phyloP scores from a whole-genome alignment of 2,888 invertebrate species.

The Caradrina clavipalpis region DNA sequence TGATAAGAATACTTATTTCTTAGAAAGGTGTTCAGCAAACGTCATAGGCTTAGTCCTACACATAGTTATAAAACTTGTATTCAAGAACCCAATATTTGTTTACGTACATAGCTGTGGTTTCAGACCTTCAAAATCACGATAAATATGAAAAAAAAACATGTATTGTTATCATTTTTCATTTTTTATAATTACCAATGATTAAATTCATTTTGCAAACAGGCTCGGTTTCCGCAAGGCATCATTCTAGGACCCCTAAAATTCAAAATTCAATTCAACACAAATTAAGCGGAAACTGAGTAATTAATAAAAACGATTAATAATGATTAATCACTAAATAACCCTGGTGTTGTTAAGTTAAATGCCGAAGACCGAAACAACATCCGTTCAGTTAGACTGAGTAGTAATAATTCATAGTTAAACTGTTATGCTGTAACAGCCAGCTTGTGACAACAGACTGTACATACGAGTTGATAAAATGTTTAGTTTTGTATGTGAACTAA shows the following conservation, averaged over 20 bases:
- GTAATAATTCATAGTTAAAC: conserved; percentile 63
- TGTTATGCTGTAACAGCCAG: conserved; percentile 39
- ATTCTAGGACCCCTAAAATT: background rate
- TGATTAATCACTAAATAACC: conserved; percentile 76
- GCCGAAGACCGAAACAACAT: conserved; percentile 77
- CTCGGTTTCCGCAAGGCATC: background rate
- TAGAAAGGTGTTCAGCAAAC: background rate
- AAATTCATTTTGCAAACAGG: background rate
- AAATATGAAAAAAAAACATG: no score
- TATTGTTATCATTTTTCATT: no score
- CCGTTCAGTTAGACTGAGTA: conserved; percentile 68
- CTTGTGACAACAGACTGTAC: conserved; percentile 27
- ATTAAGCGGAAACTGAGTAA: conserved; percentile 70
- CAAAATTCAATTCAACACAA: background rate
- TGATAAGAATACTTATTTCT: background rate
- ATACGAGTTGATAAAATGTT: conserved; percentile 20
- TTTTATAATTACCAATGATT: background rate
- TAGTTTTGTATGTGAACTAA: background rate
- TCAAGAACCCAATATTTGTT: background rate
- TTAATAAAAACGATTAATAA: conserved; percentile 73
- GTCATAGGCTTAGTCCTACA: background rate
- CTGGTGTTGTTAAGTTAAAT: conserved; percentile 72
- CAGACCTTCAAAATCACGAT: no score
- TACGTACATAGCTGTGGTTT: no score
- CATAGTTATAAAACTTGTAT: background rate